A percentile compares a stretch with the other conserved stretches of the same genome.
Conservation (phyloP, 2,113 vertebrate species). For the Mustela lutreola region DNA sequence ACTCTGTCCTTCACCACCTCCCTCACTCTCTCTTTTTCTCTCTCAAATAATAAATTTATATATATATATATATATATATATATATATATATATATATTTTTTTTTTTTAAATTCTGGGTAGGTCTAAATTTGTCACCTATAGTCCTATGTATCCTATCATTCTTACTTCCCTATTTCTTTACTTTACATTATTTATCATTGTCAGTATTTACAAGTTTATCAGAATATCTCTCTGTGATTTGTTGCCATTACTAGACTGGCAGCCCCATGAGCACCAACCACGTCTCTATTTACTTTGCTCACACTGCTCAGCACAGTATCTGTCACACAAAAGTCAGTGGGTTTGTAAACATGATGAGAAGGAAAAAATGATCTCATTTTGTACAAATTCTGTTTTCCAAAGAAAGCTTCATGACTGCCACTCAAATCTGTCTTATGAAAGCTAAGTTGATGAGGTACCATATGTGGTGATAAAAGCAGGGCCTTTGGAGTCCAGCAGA, state of each 20-base stretch:
- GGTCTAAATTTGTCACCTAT: neutral
- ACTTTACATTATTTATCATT: neutral
- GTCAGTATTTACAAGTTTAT: neutral
- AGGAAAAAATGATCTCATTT: neutral
- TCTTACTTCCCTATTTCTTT: neutral
- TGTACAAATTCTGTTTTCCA: neutral
- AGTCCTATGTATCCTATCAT: accelerated
- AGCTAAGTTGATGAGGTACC: neutral
- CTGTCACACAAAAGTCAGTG: neutral
- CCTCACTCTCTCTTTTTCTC: neutral
- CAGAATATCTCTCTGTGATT: neutral
- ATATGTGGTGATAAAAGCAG: accelerated
- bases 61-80: no score
- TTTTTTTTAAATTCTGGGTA: neutral
- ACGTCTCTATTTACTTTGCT: neutral
- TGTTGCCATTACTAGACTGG: neutral
- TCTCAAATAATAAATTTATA: neutral
- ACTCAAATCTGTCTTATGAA: neutral
- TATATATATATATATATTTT: no score
- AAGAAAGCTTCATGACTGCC: neutral
- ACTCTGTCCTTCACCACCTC: neutral
- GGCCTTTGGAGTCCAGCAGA: neutral
- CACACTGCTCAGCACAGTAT: neutral
- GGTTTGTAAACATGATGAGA: no score
- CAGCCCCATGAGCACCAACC: neutral